Percentiles rank a stretch among this genome's conserved stretches.
phyloP scores from a whole-genome alignment of 2,113 vertebrate species.

The Poeciliopsis occidentalis region DNA sequence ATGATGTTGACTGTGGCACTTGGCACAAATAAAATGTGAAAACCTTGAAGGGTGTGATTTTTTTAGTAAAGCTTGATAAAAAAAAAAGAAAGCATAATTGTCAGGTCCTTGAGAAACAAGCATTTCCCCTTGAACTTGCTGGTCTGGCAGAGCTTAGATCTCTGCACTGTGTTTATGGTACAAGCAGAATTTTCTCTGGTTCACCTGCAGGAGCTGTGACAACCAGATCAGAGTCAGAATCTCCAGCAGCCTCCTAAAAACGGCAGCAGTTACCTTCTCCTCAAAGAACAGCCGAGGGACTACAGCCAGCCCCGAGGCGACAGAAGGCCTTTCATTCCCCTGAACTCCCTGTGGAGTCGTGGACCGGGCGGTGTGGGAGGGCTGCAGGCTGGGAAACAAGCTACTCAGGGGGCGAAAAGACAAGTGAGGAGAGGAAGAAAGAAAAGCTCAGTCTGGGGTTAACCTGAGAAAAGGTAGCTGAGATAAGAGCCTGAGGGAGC shows the following conservation, averaged over 20 bases:
- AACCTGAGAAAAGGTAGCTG: constrained; percentile 74
- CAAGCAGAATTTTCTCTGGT: constrained; percentile 12
- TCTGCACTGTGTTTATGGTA: constrained; percentile 10
- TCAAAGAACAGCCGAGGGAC: constrained; percentile 64
- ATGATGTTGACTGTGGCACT: no score
- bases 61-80: no score
- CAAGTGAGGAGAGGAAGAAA: constrained; percentile 22
- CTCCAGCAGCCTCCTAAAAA: constrained; percentile 51
- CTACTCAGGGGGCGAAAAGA: constrained; percentile 31
- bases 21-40: no score
- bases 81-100: no score
- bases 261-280: constrained; percentile 61
- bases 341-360: constrained; percentile 58
- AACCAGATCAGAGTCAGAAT: constrained; percentile 48
- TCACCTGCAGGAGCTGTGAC: constrained; percentile 30
- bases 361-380: not conserved
- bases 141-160: not conserved
- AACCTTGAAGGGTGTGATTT: no score
- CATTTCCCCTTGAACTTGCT: not conserved
- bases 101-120: no score
- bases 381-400: constrained; percentile 26
- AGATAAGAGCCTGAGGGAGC: constrained; percentile 53
- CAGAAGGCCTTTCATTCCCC: constrained; percentile 71
- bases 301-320: constrained; percentile 55
- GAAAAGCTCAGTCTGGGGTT: constrained; percentile 50